Conservation (phyloP, 2,888 invertebrate genomes). For the Digitonthophagus gazella region DNA sequence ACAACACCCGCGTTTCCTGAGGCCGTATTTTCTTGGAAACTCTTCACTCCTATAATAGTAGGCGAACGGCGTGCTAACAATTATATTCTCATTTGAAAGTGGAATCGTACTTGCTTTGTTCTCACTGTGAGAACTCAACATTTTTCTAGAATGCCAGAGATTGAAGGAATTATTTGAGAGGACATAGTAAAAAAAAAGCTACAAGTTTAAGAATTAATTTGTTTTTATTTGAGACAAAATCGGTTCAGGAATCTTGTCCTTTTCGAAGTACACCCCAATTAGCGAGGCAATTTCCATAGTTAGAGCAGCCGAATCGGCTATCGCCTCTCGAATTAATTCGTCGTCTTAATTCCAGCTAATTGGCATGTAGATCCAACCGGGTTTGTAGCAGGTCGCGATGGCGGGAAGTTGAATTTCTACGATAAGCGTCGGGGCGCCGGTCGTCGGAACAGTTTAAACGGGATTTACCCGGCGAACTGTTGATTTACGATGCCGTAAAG, state of each 20-base stretch:
- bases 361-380: background rate
- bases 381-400: background rate
- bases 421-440: background rate
- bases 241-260: background rate
- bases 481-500: background rate
- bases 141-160: background rate
- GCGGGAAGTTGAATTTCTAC: background rate
- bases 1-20: background rate
- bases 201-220: too few species aligned
- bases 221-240: too few species aligned
- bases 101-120: background rate
- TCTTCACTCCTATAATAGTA: background rate
- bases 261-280: background rate
- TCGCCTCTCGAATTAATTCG: background rate
- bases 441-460: background rate
- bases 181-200: background rate
- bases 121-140: background rate
- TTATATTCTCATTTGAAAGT: background rate
- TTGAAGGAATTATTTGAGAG: background rate
- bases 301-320: background rate
- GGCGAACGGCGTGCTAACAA: background rate
- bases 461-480: background rate
- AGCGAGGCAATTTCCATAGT: background rate
- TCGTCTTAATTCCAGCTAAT: background rate
- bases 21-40: background rate